Conservation (phyloP, 2,888 invertebrate species). For the Ramazzottius varieornatus region DNA sequence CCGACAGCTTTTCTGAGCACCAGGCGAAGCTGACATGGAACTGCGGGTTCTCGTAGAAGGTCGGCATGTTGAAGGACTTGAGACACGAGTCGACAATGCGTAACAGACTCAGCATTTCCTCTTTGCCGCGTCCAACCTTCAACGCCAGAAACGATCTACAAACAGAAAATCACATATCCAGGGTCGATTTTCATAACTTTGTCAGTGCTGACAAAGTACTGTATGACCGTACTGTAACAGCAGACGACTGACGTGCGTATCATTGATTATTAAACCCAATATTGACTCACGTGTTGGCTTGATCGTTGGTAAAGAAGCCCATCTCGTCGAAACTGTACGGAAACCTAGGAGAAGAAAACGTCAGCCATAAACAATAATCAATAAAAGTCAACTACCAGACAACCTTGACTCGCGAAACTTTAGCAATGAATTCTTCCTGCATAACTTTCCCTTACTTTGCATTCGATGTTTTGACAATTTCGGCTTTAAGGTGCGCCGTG, state of each 20-base stretch:
- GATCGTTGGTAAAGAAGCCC: background rate
- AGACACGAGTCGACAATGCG: background rate
- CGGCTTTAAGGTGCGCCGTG: background rate
- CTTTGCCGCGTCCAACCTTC: background rate
- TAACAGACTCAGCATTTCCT: background rate
- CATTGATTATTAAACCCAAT: too few relatives aligned
- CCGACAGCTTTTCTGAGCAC: background rate
- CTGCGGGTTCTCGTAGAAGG: background rate
- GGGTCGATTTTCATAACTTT: too few relatives aligned
- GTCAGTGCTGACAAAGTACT: too few relatives aligned
- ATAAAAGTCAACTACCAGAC: too few relatives aligned
- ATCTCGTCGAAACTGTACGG: background rate
- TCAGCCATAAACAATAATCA: too few relatives aligned
- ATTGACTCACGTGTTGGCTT: background rate
- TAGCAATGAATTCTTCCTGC: too few relatives aligned
- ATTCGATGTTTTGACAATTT: background rate
- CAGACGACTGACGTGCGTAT: too few relatives aligned
- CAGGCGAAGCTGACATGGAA: slow-evolving; percentile 2
- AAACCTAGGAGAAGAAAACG: background rate
- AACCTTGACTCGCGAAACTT: too few relatives aligned
- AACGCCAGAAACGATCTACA: background rate
- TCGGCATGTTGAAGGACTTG: background rate
- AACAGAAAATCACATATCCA: background rate
- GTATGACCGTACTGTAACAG: too few relatives aligned
- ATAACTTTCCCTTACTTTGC: too few relatives aligned